Percentiles rank a stretch among this genome's conserved stretches.
Conservation (phyloP, 2,113 vertebrate species). For the Saiga tatarica region DNA sequence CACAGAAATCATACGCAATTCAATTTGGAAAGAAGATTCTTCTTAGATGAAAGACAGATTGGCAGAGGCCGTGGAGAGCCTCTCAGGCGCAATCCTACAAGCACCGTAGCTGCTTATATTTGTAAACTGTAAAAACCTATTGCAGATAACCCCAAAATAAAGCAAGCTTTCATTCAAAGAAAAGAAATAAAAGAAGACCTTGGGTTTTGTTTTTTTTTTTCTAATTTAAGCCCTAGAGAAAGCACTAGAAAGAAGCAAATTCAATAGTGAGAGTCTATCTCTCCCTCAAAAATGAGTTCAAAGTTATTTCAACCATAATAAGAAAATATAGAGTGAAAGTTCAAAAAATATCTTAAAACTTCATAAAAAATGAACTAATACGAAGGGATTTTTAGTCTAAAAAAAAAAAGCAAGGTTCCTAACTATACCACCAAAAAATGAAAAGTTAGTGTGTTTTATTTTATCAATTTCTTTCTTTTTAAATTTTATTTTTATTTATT, state of each 20-base stretch:
- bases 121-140: neutral
- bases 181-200: neutral
- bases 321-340: neutral
- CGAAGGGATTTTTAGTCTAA: neutral
- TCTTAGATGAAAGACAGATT: neutral
- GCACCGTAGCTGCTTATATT: neutral
- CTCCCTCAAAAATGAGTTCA: neutral
- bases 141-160: neutral
- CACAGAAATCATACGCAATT: neutral
- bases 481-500: neutral
- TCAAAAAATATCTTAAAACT: neutral
- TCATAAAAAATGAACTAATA: neutral
- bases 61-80: neutral
- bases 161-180: neutral
- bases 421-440: neutral
- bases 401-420: neutral
- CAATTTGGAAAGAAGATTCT: neutral
- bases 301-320: constrained; percentile 19
- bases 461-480: neutral
- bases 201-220: neutral
- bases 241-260: neutral
- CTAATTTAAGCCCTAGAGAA: neutral
- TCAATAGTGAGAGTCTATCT: neutral
- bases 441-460: neutral
- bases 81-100: neutral